Conservation (phyloP, 2,113 vertebrate genomes). For the Pleuronectes platessa region DNA sequence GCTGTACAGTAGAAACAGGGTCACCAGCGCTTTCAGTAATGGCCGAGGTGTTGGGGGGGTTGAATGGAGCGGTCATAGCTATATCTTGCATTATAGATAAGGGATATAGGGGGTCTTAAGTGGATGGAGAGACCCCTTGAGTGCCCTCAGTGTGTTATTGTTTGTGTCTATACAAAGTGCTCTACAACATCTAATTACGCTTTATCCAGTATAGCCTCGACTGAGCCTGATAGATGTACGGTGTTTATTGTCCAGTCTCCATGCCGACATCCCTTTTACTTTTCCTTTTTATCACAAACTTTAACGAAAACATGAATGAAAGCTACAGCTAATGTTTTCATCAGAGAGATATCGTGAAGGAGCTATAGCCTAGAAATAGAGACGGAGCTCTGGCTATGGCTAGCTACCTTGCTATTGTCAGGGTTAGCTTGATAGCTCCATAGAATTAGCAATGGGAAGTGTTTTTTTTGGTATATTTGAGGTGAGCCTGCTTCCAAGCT, state of each 20-base stretch:
- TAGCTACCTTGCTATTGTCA: no score
- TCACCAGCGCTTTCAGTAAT: slow-evolving; percentile 14
- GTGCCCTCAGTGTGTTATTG: slow-evolving; percentile 33
- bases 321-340: no score
- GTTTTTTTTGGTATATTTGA: no score
- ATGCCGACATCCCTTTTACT: no score
- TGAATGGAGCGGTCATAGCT: slow-evolving; percentile 46
- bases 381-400: no score
- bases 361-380: no score
- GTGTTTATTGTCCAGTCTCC: not conserved
- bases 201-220: slow-evolving; percentile 10
- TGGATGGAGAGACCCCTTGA: slow-evolving; percentile 51
- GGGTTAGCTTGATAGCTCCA: no score
- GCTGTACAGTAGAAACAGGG: slow-evolving; percentile 15
- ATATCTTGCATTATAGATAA: slow-evolving; percentile 67
- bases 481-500: no score
- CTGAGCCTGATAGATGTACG: not conserved
- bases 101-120: slow-evolving; percentile 55
- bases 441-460: no score
- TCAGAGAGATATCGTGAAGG: no score
- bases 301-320: not conserved
- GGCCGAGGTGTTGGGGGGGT: slow-evolving; percentile 32
- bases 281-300: no score
- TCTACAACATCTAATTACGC: slow-evolving; percentile 30
- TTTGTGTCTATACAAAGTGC: slow-evolving; percentile 41